These are phyloP conservation scores for Phrynocephalus guinanensis DNA, from an alignment of 2,797 vertebrate species.

Conservation along the genomic window DNA sequence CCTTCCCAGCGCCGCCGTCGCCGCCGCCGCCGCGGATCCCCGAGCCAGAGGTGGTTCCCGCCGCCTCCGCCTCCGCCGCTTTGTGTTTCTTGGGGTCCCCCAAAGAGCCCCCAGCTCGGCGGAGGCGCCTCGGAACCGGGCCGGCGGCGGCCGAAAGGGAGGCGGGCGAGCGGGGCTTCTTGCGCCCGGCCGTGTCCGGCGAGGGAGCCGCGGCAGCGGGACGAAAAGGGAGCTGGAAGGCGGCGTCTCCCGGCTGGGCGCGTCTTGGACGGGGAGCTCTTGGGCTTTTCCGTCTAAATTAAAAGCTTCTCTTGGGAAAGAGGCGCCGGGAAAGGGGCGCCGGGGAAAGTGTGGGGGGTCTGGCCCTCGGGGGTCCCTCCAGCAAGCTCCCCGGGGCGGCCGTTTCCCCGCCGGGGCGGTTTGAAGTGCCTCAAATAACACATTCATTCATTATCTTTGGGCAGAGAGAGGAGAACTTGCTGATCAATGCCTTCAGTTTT, in stretches of 20 bases:
- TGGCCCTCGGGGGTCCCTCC: background rate
- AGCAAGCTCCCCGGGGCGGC: background rate
- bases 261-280: background rate
- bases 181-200: background rate
- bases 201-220: background rate
- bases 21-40: too few species aligned
- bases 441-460: background rate
- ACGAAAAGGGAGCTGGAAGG: background rate
- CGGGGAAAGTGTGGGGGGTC: background rate
- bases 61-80: background rate
- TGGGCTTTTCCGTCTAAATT: background rate
- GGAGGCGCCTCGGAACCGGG: background rate
- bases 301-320: background rate
- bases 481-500: background rate
- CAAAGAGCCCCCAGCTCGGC: fast-evolving
- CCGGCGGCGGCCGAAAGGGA: background rate
- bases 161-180: background rate
- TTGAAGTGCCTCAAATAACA: background rate
- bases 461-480: background rate
- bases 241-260: background rate
- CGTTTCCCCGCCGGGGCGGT: fast-evolving
- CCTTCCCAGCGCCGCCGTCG: background rate
- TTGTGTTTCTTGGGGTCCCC: conserved; percentile 6
- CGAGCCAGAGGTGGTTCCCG: background rate
- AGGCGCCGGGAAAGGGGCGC: background rate